Evolutionary conservation across 2,113 vertebrate species (phyloP).

Genomic region (Saiga tatarica): DNA sequence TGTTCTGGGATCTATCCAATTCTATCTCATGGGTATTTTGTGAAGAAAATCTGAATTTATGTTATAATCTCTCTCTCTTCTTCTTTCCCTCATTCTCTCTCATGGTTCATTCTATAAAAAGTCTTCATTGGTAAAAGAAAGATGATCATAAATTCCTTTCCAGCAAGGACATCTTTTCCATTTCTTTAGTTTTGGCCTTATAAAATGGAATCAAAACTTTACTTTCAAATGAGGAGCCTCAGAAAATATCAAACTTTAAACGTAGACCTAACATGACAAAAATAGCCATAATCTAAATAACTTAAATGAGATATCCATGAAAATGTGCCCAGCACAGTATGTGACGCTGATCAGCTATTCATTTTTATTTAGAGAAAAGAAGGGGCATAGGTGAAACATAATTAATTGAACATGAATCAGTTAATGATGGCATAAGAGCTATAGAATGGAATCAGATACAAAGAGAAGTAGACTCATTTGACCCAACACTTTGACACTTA

Average conservation of each 20-base stretch:
- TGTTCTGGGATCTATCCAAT: background rate
- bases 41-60: background rate
- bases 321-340: background rate
- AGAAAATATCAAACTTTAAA: background rate
- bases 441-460: background rate
- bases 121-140: background rate
- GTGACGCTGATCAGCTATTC: background rate
- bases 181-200: background rate
- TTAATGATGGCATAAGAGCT: background rate
- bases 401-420: background rate
- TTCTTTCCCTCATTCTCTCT: background rate
- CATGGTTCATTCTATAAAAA: background rate
- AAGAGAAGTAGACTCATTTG: background rate
- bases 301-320: background rate
- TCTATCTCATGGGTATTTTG: background rate
- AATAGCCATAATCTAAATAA: background rate
- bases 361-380: background rate
- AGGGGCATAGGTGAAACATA: background rate
- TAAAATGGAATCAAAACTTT: background rate
- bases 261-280: background rate
- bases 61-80: background rate
- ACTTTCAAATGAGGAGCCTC: background rate
- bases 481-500: background rate
- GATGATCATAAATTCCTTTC: background rate
- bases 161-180: background rate